A percentile compares a stretch with the other conserved stretches of the same genome.
Conservation (phyloP, 2,888 invertebrate species). For the Ceraclea dissimilis region DNA sequence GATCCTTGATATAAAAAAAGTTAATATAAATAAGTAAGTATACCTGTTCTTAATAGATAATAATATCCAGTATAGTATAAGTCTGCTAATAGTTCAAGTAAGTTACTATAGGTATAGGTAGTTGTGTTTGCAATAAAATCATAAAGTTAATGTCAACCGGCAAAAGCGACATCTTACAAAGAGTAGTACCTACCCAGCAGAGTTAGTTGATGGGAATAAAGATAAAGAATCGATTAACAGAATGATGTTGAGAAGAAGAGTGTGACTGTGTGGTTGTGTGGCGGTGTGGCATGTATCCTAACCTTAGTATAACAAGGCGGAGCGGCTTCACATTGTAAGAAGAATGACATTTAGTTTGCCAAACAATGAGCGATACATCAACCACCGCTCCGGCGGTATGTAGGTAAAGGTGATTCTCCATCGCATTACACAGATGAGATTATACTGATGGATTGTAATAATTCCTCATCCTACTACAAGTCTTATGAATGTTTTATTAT, state of each 20-base stretch:
- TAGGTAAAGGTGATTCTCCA: too few species aligned
- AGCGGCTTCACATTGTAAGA: neutral
- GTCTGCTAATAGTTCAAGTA: too few species aligned
- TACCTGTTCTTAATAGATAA: too few species aligned
- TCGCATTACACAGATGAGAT: neutral
- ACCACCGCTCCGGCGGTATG: neutral
- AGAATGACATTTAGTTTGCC: neutral
- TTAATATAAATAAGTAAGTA: too few species aligned
- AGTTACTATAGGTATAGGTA: constrained; percentile 4
- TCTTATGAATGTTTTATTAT: too few species aligned
- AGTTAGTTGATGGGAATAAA: neutral
- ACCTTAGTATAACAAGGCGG: neutral
- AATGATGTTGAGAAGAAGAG: neutral
- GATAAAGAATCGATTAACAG: constrained; percentile 1
- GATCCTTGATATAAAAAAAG: too few species aligned
- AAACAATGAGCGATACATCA: constrained; percentile 1
- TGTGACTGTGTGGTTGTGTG: too few species aligned
- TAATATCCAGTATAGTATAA: too few species aligned
- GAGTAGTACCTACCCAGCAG: neutral
- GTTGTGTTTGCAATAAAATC: neutral
- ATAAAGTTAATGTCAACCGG: neutral
- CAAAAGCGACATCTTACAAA: neutral
- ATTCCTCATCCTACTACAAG: neutral
- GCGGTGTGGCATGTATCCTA: too few species aligned
- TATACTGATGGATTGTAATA: neutral